These are phyloP conservation scores for Theretra japonica DNA, from an alignment of 2,888 invertebrate species.

Conservation along the genomic window DNA sequence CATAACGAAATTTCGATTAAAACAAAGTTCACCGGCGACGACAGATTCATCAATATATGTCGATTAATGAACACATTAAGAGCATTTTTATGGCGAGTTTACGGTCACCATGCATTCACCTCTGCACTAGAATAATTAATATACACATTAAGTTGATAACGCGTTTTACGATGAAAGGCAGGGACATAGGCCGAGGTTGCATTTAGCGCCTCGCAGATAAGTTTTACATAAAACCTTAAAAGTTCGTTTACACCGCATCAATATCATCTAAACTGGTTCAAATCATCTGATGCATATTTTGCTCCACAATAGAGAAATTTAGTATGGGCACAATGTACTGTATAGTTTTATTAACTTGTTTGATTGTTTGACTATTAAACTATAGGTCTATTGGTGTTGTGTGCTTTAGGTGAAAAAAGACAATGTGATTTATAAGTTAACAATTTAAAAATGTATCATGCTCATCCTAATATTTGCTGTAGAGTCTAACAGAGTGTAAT, in stretches of 20 bases:
- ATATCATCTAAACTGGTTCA: slow-evolving; percentile 4
- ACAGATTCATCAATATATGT: slow-evolving; percentile 12
- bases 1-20: neutral
- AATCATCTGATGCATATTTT: neutral
- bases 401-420: too few relatives aligned
- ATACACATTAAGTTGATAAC: slow-evolving; percentile 15
- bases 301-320: neutral
- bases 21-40: neutral
- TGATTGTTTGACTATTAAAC: too few relatives aligned
- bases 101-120: neutral
- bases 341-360: too few relatives aligned
- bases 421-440: too few relatives aligned
- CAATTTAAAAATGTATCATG: too few relatives aligned
- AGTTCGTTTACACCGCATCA: slow-evolving; percentile 32
- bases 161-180: slow-evolving; percentile 16
- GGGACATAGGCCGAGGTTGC: neutral
- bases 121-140: slow-evolving; percentile 8
- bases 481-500: too few relatives aligned
- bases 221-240: neutral
- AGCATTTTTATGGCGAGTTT: slow-evolving; percentile 17
- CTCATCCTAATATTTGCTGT: too few relatives aligned
- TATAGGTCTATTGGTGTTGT: too few relatives aligned
- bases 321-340: too few relatives aligned
- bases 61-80: slow-evolving; percentile 18
- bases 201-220: slow-evolving; percentile 7